These are phyloP conservation scores for Pheosia gnoma DNA, from an alignment of 2,888 invertebrate genomes.

Conservation along the genomic window DNA sequence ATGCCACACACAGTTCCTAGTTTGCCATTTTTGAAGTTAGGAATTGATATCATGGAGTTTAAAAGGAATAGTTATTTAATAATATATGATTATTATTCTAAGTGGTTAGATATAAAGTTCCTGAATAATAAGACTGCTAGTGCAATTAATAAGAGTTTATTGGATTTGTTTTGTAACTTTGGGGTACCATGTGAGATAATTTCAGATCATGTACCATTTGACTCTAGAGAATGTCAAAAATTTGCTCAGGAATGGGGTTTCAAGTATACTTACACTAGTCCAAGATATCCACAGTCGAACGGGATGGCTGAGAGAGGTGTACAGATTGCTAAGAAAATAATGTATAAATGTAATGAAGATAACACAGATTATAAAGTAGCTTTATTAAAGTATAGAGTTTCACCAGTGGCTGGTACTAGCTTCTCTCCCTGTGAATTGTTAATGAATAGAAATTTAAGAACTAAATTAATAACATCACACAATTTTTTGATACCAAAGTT, in stretches of 20 bases:
- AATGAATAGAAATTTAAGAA: too few species aligned
- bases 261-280: conserved; percentile 14
- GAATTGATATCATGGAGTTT: conserved; percentile 26
- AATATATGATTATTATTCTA: conserved; percentile 11
- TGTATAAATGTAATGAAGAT: conserved; percentile 11
- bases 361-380: conserved; percentile 14
- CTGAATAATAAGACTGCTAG: neutral
- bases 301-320: conserved; percentile 17
- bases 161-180: neutral
- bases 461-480: too few species aligned
- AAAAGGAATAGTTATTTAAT: conserved; percentile 20
- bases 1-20: conserved; percentile 19
- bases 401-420: conserved; percentile 3
- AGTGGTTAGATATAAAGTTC: conserved; percentile 15
- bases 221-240: neutral
- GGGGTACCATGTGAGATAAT: too few species aligned
- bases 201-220: neutral
- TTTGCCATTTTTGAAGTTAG: conserved; percentile 27
- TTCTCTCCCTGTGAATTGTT: too few species aligned
- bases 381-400: conserved; percentile 13
- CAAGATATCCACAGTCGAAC: conserved; percentile 15
- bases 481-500: neutral
- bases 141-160: neutral
- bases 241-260: conserved; percentile 17
- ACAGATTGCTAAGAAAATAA: conserved; percentile 12